phyloP scores from a whole-genome alignment of 2,797 vertebrate genomes.

The Leucoraja ocellata region DNA sequence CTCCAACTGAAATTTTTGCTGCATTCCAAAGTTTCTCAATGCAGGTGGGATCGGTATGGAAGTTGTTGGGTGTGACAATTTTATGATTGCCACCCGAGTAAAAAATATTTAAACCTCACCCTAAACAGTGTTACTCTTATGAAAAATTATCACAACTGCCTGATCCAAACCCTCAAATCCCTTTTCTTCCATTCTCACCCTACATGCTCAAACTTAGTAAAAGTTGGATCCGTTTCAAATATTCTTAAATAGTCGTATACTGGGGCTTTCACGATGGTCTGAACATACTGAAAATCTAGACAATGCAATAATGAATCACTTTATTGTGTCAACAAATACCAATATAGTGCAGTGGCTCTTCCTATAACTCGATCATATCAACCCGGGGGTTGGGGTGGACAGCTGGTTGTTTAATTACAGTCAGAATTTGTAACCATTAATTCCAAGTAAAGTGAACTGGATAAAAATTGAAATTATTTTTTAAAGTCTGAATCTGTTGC shows the following conservation, averaged over 20 bases:
- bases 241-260: not conserved
- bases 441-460: slow-evolving; percentile 8
- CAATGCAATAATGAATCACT: not conserved
- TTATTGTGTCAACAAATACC: not conserved
- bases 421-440: not conserved
- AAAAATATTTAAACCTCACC: not conserved
- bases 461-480: slow-evolving; percentile 14
- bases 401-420: not conserved
- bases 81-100: not conserved
- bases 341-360: not conserved
- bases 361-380: not conserved
- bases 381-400: not conserved
- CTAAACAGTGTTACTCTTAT: not conserved
- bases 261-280: not conserved
- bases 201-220: not conserved
- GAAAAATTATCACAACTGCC: not conserved
- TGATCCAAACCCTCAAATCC: not conserved
- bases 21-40: not conserved
- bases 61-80: not conserved
- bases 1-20: not conserved
- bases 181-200: not conserved
- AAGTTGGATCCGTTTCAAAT: not conserved
- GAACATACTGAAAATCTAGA: not conserved
- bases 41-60: not conserved
- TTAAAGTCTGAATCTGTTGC: not conserved